Evolutionary conservation across 1,140 invertebrate genomes (phyloP), one percentile per base, ranked within the genome.

Genomic region (Leptopilina boulardi): DNA sequence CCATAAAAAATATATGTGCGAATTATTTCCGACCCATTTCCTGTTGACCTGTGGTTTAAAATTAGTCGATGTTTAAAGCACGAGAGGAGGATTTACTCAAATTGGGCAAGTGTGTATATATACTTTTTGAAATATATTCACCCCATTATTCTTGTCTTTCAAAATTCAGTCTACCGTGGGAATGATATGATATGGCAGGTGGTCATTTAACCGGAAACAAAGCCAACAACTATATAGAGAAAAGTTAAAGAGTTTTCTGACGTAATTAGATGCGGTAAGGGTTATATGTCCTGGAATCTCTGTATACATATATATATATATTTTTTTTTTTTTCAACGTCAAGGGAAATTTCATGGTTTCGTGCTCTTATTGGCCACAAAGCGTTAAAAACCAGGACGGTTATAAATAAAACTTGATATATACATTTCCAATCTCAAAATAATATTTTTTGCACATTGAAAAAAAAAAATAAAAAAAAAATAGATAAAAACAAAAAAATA

Each of bases 331-430:
- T 38, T 38, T 18, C 47, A 51, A 59, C 54, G 19, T 59, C 54
- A 66, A 66, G 59, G 59, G 13, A 15, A 23, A 66, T 66, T 66
- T 66, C 59, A 66, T 66, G 59, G 13, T 66, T 30, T 66, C 23
- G 26, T 66, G 59, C 59, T 66, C 59, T 30, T 66, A 66, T 30
- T 66, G 59, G n/a, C 59, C 59, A 66, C 59, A 66, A 18, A 66
- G 59, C 59, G 26, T 34, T 66, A n/a, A n/a, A 66, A 66, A 66
- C 59, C 26, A 30, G 59, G 59, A 15, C 59, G 23, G 13, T 66
- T 66, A 66, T 66, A 66, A 66, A 66, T 66, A 66, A 30, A 34
- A 13, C 13, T 6, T 13, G 18, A n/a, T 15, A 30, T 30, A 38
- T 38, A 9, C 9, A 38, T 38, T 8, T 15, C 21, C 21, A 59